Percentiles rank a stretch among this genome's conserved stretches.
These are phyloP conservation scores for Danaus chrysippus DNA, from an alignment of 2,888 invertebrate genomes.

Conservation along the genomic window DNA sequence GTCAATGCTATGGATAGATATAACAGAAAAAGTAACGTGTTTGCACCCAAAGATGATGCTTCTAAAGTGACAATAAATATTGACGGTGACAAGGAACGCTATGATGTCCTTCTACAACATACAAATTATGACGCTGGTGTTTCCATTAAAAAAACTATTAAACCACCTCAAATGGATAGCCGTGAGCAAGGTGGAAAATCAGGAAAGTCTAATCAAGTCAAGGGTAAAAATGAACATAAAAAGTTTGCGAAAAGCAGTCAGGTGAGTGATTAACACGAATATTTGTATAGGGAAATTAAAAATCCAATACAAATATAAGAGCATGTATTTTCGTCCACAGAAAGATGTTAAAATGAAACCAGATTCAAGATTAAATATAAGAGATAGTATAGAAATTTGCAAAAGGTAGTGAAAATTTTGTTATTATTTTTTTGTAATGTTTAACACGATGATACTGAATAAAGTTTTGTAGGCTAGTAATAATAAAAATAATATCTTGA, in stretches of 20 bases:
- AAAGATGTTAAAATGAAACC: constrained; percentile 31
- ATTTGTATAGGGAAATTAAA: too few relatives aligned
- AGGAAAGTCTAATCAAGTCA: constrained; percentile 26
- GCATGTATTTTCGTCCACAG: constrained; percentile 47
- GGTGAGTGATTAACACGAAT: too few relatives aligned
- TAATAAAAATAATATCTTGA: not conserved
- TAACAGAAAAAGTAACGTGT: constrained; percentile 26
- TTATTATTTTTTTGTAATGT: constrained; percentile 6
- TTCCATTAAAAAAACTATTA: constrained; percentile 44
- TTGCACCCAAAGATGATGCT: constrained; percentile 35
- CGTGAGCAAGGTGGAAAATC: constrained; percentile 15
- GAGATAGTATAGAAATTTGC: constrained; percentile 63
- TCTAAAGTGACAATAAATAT: constrained; percentile 58
- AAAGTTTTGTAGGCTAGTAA: not conserved
- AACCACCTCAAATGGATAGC: constrained; percentile 19
- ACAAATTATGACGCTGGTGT: constrained; percentile 45
- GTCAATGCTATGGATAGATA: constrained; percentile 37
- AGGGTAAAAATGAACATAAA: constrained; percentile 8
- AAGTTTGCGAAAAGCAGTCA: too few relatives aligned
- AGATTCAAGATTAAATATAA: constrained; percentile 45
- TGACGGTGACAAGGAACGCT: constrained; percentile 53
- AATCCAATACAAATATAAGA: not conserved
- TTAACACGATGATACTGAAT: not conserved
- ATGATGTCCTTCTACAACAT: constrained; percentile 51
- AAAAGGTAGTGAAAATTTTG: constrained; percentile 53